Base-by-base conservation (phyloP, 92 coral and sea anemone species). In the Ricordea florida region DNA sequence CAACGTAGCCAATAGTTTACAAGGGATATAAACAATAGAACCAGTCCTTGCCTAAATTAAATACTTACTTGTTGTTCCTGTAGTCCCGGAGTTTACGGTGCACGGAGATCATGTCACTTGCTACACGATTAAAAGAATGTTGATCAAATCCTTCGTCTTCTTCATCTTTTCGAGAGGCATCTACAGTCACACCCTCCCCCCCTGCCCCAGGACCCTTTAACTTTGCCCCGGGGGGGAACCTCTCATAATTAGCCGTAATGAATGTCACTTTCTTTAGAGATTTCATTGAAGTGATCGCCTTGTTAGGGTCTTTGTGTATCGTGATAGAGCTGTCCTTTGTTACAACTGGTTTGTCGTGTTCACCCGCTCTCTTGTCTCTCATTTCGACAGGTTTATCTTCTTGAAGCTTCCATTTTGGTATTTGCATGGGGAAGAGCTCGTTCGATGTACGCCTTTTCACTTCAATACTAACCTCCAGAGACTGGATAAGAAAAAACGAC, bases 81-180 rank as follows among this genome's bases (percentile, higher is more conserved):
- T 90, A 81, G 53, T 91, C 97, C 41, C 71, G 76, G 3, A 91
- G 74, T 26, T 87, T 76, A n/a, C 97, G 75, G 69, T 87, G 92
- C 18, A 91, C 10, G 7, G 97, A 91, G 44, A 91, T 91, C 88
- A 86, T 91, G 38, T 72, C 85, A 65, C 97, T 91, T 32, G 97
- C 97, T 25, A 91, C 80, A 62, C 82, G 88, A 50, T 91, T 91
- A 44, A 91, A 91, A 30, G 97, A 88, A 71, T 91, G 93, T 46
- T 91, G 77, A 15, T 71, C 69, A 63, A 83, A 91, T 17, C 97
- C 97, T 32, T 79, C 84, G 16, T 72, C 88, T 37, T 91, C 97
- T 45, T 83, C 74, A 14, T 75, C 66, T 49, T 84, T 87, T 34
- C 88, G 85, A 34, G 59, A 71, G 8, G 48, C 85, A 29, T 74